Conservation (phyloP, 2,113 vertebrate species). For the Bucco capensis region DNA sequence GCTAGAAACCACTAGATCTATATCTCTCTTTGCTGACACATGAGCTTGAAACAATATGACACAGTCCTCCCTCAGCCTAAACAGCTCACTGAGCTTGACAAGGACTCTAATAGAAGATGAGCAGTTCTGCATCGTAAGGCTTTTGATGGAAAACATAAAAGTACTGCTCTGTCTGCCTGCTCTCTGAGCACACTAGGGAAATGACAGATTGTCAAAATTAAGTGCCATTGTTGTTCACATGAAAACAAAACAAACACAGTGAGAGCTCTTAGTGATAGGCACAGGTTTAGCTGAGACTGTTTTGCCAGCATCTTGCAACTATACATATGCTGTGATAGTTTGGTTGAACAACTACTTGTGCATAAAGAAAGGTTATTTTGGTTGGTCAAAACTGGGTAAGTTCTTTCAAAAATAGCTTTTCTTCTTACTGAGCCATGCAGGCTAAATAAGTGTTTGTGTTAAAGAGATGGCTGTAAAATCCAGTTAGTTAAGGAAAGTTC, state of each 20-base stretch:
- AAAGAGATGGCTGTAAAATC: neutral
- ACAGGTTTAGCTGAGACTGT: neutral
- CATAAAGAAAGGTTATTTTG: neutral
- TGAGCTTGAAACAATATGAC: slow-evolving; percentile 39
- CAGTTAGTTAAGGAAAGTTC: neutral
- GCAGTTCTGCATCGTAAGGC: slow-evolving; percentile 61
- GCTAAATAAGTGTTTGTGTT: neutral
- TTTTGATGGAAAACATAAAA: slow-evolving; percentile 65
- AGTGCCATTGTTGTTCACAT: slow-evolving; percentile 36
- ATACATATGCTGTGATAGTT: neutral
- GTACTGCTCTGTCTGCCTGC: slow-evolving; percentile 27
- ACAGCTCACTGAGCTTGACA: slow-evolving; percentile 54
- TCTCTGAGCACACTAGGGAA: slow-evolving; percentile 33
- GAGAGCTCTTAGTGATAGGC: slow-evolving; percentile 33
- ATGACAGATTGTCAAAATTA: slow-evolving; percentile 66
- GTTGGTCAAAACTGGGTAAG: neutral
- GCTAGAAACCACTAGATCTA: slow-evolving; percentile 16
- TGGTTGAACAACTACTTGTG: neutral
- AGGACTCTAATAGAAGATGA: slow-evolving; percentile 38
- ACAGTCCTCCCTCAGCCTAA: slow-evolving; percentile 17
- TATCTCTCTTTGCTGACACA: slow-evolving; percentile 23
- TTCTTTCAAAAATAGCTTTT: neutral
- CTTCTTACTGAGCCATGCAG: neutral
- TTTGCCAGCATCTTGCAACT: neutral
- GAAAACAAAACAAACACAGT: slow-evolving; percentile 38